Conservation (phyloP, 2,888 invertebrate genomes). For the Ditula angustiorana region DNA sequence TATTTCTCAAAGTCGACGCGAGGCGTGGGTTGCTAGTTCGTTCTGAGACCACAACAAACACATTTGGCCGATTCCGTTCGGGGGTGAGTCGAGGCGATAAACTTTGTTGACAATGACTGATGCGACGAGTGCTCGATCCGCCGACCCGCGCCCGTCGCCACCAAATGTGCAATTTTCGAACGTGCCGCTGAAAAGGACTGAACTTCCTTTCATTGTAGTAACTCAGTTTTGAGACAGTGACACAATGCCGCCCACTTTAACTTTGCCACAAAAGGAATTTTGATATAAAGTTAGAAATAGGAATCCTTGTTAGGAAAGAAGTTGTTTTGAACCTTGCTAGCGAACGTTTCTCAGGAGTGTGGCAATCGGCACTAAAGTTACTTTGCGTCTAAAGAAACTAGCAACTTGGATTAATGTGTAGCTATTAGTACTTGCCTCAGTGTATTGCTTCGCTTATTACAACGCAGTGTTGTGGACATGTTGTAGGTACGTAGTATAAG, state of each 20-base stretch:
- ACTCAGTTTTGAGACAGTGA: slow-evolving; percentile 67
- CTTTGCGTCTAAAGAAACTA: slow-evolving; percentile 25
- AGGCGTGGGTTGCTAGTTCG: slow-evolving; percentile 50
- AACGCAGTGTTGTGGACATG: neutral
- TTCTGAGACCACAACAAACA: slow-evolving; percentile 72
- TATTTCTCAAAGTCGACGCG: slow-evolving; percentile 44
- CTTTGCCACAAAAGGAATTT: slow-evolving; percentile 55
- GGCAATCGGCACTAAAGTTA: slow-evolving; percentile 13
- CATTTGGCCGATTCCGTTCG: slow-evolving; percentile 66
- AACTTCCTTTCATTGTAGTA: slow-evolving; percentile 63
- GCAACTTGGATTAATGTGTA: slow-evolving; percentile 20
- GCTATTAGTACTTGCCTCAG: slow-evolving; percentile 28
- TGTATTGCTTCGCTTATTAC: slow-evolving; percentile 1
- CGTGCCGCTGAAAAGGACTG: slow-evolving; percentile 62
- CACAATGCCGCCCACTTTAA: slow-evolving; percentile 65
- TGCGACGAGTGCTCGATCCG: slow-evolving; percentile 57
- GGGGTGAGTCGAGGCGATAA: slow-evolving; percentile 60
- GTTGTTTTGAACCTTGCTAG: slow-evolving; percentile 10
- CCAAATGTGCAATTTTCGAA: slow-evolving; percentile 70
- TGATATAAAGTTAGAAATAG: slow-evolving; percentile 54
- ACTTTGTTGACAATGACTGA: slow-evolving; percentile 82
- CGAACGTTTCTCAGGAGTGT: slow-evolving; percentile 2
- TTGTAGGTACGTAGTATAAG: neutral
- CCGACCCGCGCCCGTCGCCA: slow-evolving; percentile 47
- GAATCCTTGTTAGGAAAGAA: slow-evolving; percentile 27